phyloP scores from a whole-genome alignment of 2,888 invertebrate species.

The Acleris sparsana region DNA sequence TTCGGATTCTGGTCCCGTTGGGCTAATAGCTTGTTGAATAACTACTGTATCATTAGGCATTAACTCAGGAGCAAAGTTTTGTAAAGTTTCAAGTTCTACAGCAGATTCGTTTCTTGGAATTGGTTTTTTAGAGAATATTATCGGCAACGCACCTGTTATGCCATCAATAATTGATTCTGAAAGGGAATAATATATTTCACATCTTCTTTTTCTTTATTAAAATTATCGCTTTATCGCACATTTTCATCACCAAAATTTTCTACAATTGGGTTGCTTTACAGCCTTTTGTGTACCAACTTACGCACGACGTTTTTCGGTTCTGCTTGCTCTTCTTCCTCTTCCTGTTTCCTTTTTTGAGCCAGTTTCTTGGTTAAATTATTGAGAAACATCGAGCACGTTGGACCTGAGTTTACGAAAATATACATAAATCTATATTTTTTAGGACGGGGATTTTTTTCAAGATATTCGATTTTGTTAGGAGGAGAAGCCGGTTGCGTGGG shows the following conservation, averaged over 20 bases:
- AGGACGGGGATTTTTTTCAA: too few relatives aligned
- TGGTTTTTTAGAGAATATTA: conserved; percentile 58
- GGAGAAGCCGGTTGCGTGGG: too few relatives aligned
- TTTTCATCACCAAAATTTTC: too few relatives aligned
- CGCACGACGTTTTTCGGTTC: conserved; percentile 63
- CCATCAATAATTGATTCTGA: conserved; percentile 70
- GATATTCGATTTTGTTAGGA: too few relatives aligned
- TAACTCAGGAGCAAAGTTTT: conserved; percentile 65
- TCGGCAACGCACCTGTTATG: conserved; percentile 68
- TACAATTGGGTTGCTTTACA: neutral
- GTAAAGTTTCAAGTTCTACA: conserved; percentile 61
- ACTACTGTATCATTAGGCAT: conserved; percentile 57
- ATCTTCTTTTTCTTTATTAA: neutral
- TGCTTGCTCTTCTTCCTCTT: conserved; percentile 59
- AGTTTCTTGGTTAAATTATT: conserved; percentile 67
- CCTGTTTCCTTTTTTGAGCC: conserved; percentile 60
- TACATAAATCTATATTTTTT: neutral
- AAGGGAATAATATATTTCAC: conserved; percentile 33
- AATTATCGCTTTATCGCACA: too few relatives aligned
- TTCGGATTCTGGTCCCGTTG: conserved; percentile 40
- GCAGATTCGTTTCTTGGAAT: conserved; percentile 59
- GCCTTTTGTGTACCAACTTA: conserved; percentile 49
- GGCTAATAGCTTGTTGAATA: conserved; percentile 40
- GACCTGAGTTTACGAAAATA: conserved; percentile 50
- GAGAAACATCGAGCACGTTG: conserved; percentile 74